phyloP scores from a whole-genome alignment of 2,888 invertebrate species.

The Torymus texanus region DNA sequence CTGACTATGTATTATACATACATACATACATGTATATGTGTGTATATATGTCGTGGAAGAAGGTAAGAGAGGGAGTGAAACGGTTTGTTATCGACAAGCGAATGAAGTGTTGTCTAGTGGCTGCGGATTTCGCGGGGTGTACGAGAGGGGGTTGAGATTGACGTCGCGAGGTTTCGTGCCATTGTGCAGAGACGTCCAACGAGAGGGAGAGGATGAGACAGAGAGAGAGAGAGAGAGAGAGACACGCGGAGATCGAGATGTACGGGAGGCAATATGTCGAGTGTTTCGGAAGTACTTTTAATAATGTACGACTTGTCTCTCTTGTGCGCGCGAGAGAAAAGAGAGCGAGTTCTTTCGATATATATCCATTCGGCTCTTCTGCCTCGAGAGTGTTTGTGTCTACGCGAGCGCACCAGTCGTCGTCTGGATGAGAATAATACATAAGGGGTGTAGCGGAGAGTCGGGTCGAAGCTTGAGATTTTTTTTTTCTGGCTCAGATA shows the following conservation, averaged over 20 bases:
- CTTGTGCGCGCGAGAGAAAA: too few relatives aligned
- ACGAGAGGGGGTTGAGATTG: constrained; percentile 32
- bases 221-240: too few relatives aligned
- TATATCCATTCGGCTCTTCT: too few relatives aligned
- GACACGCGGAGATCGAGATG: constrained; percentile 29
- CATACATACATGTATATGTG: neutral
- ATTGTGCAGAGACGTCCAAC: constrained; percentile 6
- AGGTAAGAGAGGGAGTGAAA: constrained; percentile 28
- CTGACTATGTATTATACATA: neutral
- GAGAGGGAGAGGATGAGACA: too few relatives aligned
- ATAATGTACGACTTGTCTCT: constrained; percentile 16
- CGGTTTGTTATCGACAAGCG: constrained; percentile 56
- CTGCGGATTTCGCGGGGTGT: constrained; percentile 34
- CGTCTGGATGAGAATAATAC: too few relatives aligned
- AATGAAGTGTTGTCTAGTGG: constrained; percentile 52
- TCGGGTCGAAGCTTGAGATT: too few relatives aligned
- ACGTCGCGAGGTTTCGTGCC: constrained; percentile 20
- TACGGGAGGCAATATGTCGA: constrained; percentile 26
- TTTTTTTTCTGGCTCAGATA: too few relatives aligned
- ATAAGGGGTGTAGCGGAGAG: too few relatives aligned
- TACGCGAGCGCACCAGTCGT: too few relatives aligned
- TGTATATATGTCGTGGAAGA: constrained; percentile 12
- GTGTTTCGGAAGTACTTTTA: constrained; percentile 29
- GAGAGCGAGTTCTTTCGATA: too few relatives aligned
- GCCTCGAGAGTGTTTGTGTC: too few relatives aligned